A percentile compares a stretch with the other conserved stretches of the same genome.
These are phyloP conservation scores for Tapirus terrestris DNA, from an alignment of 2,113 vertebrate species.

Conservation along the genomic window DNA sequence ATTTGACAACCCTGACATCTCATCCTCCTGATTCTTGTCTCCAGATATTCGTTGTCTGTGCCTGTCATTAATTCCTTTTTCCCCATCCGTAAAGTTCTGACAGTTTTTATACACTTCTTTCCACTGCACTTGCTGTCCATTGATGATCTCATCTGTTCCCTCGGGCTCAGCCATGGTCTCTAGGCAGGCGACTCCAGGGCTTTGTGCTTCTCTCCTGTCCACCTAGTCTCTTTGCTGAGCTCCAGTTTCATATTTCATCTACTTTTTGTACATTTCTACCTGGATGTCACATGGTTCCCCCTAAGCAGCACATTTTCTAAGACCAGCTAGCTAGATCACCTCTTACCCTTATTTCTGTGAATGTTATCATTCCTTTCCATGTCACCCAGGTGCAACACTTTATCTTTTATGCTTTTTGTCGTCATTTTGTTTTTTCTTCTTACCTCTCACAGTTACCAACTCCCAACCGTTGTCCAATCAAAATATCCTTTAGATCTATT, in stretches of 20 bases:
- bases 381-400: background rate
- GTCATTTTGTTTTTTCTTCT: background rate
- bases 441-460: background rate
- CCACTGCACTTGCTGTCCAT: rapidly evolving
- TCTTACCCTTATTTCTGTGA: background rate
- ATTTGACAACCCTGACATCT: background rate
- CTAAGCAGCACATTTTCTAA: background rate
- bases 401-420: background rate
- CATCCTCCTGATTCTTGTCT: background rate
- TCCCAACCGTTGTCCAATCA: background rate
- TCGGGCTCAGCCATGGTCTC: background rate
- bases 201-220: background rate
- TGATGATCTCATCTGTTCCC: background rate
- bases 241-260: background rate
- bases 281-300: background rate
- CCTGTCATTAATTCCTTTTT: background rate
- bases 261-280: background rate
- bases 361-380: background rate
- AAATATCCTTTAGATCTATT: background rate
- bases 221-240: background rate
- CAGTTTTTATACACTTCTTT: background rate
- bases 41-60: background rate
- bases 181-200: background rate
- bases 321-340: background rate
- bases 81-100: background rate